phyloP scores from a whole-genome alignment of 2,113 vertebrate species.

The Hystrix brachyura region DNA sequence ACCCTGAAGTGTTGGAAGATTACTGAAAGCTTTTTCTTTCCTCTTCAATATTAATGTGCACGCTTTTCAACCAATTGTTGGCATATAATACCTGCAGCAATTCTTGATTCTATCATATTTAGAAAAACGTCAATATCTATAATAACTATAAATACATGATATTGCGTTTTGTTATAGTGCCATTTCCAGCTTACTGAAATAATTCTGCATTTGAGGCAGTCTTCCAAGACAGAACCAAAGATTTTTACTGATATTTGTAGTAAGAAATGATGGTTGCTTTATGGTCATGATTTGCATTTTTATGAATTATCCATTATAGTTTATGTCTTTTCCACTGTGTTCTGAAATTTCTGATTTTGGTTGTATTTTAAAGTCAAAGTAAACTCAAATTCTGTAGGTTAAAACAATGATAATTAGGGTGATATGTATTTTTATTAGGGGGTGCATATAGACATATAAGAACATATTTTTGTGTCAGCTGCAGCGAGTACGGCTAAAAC shows the following conservation, averaged over 20 bases:
- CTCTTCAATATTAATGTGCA: slow-evolving; percentile 81
- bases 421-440: not conserved
- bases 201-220: slow-evolving; percentile 56
- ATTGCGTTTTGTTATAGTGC: slow-evolving; percentile 63
- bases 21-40: slow-evolving; percentile 53
- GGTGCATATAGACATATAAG: not conserved
- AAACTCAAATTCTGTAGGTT: slow-evolving; percentile 16
- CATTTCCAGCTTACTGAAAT: slow-evolving; percentile 62
- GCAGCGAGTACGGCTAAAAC: not conserved
- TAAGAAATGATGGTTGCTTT: slow-evolving; percentile 52
- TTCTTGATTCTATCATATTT: slow-evolving; percentile 62
- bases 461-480: not conserved
- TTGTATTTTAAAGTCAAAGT: slow-evolving; percentile 36
- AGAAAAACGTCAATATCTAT: slow-evolving; percentile 70
- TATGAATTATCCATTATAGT: slow-evolving; percentile 57
- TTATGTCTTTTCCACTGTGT: slow-evolving; percentile 41
- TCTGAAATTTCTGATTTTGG: slow-evolving; percentile 24
- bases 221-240: slow-evolving; percentile 54
- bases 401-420: not conserved
- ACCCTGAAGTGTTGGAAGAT: slow-evolving; percentile 68
- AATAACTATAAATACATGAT: slow-evolving; percentile 72
- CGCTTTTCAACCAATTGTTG: slow-evolving; percentile 67
- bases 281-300: slow-evolving; percentile 63
- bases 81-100: slow-evolving; percentile 52
- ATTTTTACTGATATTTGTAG: slow-evolving; percentile 15